A percentile compares a stretch with the other conserved stretches of the same genome.
Evolutionary conservation across 2,113 vertebrate species (phyloP).

Genomic region (Urocolius indicus): DNA sequence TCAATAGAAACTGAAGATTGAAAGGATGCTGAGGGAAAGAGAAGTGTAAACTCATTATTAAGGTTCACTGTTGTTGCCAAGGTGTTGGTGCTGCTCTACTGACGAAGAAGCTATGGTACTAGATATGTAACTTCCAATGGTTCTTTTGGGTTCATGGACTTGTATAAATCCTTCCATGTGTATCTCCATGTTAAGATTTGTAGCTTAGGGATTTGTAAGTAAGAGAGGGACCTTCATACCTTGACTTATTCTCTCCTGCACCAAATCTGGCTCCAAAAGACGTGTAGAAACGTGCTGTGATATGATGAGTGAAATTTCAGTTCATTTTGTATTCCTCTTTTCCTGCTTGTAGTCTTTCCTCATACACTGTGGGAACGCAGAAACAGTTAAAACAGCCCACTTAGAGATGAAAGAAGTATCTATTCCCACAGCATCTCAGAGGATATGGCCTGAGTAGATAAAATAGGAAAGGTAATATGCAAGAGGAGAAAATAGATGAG

Average conservation of each 20-base stretch:
- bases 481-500: not conserved
- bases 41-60: not conserved
- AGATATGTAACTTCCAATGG: not conserved
- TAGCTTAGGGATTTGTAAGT: not conserved
- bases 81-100: not conserved
- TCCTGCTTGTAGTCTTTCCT: not conserved
- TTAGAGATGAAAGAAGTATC: not conserved
- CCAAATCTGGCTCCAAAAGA: not conserved
- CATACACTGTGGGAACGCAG: not conserved
- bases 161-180: not conserved
- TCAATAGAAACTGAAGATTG: not conserved
- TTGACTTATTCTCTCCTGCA: not conserved
- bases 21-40: not conserved
- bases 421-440: not conserved
- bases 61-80: not conserved
- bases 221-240: not conserved
- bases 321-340: not conserved
- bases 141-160: not conserved
- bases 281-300: accelerated
- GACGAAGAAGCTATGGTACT: not conserved
- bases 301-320: not conserved
- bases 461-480: not conserved
- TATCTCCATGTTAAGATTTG: not conserved
- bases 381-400: not conserved
- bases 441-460: not conserved